Evolutionary conservation across 2,888 invertebrate genomes (phyloP), one percentile per base, ranked within the genome.

Genomic region (Amphipyra tragopoginis): DNA sequence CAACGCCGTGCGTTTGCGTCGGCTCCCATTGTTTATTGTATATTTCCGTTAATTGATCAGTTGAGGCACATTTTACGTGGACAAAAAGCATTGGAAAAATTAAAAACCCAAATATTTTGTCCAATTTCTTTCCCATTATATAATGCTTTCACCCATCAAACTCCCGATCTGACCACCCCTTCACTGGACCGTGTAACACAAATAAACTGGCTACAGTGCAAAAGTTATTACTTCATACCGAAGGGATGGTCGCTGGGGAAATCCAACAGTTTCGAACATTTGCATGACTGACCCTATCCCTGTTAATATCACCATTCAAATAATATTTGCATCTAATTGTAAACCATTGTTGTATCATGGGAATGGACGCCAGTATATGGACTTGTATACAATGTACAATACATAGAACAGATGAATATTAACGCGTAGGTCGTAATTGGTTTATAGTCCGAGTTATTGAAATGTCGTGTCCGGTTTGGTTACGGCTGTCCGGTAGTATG

Each of bases 301-400:
- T 59, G 85, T 89, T 91, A 89, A 89, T 86, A 86, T 84, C 82
- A 83, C 87, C 75, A 83, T 89, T 84, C 84, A 86, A 88, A 89
- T 89, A 81, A 89, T 91, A 93, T 93, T 93, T 93, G 91, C 93
- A 93, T 93, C 86, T 93, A 91, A 92, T 92, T 92, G 89, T 90
- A 84, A 88, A 85, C 88, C 87, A 91, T 93, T 93, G 91, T 92
- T 81, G 82, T 84, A 79, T 83, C 90, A 90, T 93, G 91, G 92
- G 93, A 93, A 92, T 86, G 89, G 86, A 73, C 55, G 51, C 51
- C 49, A 49, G 47, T 72, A 67, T 57, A 68, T 63, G 57, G 52
- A 51, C 21, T 53, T 55, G 26, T 74, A 65, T 50, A 72, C 62
- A 68, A 67, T 66, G 40, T 65, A 40, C 36, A 50, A 36, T 56